A percentile compares a stretch with the other conserved stretches of the same genome.
Conservation (phyloP, 2,888 invertebrate species). For the Amblyteles armatorius region DNA sequence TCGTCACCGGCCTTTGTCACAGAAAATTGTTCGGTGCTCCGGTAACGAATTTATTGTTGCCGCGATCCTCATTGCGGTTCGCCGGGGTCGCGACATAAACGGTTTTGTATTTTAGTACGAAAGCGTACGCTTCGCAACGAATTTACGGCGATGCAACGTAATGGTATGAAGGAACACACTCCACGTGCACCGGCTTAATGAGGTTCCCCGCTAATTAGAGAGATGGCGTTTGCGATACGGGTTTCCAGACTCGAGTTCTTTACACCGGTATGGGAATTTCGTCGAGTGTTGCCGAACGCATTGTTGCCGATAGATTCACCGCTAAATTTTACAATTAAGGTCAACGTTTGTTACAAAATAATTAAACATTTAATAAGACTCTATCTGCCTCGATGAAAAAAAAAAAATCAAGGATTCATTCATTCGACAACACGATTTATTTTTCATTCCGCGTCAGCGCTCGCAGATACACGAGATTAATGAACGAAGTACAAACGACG, state of each 20-base stretch:
- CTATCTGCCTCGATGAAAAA: not conserved
- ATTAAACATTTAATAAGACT: not conserved
- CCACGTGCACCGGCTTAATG: slow-evolving; percentile 74
- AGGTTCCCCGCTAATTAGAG: slow-evolving; percentile 79
- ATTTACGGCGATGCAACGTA: slow-evolving; percentile 83
- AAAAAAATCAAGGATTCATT: not conserved
- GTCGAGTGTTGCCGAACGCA: not conserved
- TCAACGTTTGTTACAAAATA: not conserved
- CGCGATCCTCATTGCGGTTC: slow-evolving; percentile 71
- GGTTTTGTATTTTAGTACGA: slow-evolving; percentile 63
- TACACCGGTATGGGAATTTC: not conserved
- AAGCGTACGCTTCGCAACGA: slow-evolving; percentile 77
- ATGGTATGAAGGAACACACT: slow-evolving; percentile 73
- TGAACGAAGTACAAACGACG: not conserved
- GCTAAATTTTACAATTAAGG: not conserved
- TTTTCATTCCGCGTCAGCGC: not conserved
- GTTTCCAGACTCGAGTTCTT: not conserved
- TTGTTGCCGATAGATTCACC: not conserved
- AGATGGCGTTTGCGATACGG: slow-evolving; percentile 54
- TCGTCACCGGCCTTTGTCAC: not conserved
- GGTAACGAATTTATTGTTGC: slow-evolving; percentile 82
- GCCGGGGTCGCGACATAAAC: not conserved
- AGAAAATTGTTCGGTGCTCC: slow-evolving; percentile 63
- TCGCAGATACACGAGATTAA: not conserved
- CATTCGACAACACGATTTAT: not conserved